phyloP scores from a whole-genome alignment of 2,113 vertebrate genomes.

The Sorex araneus region DNA sequence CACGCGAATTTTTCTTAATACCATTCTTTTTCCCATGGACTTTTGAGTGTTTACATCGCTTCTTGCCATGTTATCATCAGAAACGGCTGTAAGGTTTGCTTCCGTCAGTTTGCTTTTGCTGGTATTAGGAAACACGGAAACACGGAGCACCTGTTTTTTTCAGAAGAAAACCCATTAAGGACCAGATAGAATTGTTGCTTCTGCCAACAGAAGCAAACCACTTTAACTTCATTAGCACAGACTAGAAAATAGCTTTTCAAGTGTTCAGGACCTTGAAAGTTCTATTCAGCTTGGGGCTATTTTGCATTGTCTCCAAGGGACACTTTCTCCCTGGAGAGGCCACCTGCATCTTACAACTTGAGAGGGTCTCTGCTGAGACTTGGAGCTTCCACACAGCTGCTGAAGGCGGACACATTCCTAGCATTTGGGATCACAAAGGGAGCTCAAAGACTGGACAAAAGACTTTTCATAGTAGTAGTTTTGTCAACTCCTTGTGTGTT shows the following conservation, averaged over 20 bases:
- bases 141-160: constrained; percentile 36
- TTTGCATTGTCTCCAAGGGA: constrained; percentile 55
- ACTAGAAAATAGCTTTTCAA: constrained; percentile 59
- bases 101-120: background rate
- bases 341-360: constrained; percentile 52
- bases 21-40: background rate
- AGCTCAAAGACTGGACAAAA: background rate
- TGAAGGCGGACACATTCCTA: constrained; percentile 38
- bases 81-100: background rate
- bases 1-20: background rate
- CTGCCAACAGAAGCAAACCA: constrained; percentile 46
- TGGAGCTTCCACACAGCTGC: constrained; percentile 40
- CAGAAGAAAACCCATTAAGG: constrained; percentile 5
- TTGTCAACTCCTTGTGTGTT: background rate
- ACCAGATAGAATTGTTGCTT: constrained; percentile 27
- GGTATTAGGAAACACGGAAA: background rate
- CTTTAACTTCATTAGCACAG: constrained; percentile 60
- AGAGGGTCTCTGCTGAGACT: constrained; percentile 19
- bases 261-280: constrained; percentile 25
- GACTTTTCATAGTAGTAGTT: background rate
- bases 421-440: constrained; percentile 47
- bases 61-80: background rate
- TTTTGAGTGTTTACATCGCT: background rate
- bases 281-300: constrained; percentile 56
- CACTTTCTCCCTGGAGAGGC: constrained; percentile 54